phyloP scores from a whole-genome alignment of 2,797 vertebrate species.

The Decapterus maruadsi region DNA sequence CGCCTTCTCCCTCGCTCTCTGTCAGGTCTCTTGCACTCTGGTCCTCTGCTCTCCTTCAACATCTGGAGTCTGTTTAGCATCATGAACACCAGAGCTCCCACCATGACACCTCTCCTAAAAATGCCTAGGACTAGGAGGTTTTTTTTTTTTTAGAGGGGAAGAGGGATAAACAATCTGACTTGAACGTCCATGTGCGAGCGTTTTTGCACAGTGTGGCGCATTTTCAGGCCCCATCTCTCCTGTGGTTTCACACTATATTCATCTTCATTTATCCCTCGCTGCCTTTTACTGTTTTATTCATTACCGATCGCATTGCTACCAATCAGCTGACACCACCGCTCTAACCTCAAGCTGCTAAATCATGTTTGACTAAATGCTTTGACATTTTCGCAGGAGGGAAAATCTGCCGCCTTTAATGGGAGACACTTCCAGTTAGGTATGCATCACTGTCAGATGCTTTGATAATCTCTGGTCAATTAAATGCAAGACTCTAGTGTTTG shows the following conservation, averaged over 20 bases:
- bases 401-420: constrained; percentile 44
- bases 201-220: neutral
- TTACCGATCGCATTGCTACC: constrained; percentile 25
- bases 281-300: constrained; percentile 24
- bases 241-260: constrained; percentile 27
- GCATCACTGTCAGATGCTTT: constrained; percentile 33
- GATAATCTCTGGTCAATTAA: constrained; percentile 44
- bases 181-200: neutral
- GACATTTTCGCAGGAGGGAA: constrained; percentile 34
- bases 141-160: constrained; percentile 19
- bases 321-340: constrained; percentile 18
- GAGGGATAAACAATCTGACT: constrained; percentile 52
- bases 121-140: constrained; percentile 55
- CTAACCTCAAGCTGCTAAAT: constrained; percentile 47
- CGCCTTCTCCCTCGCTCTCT: constrained; percentile 32
- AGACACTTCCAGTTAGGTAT: constrained; percentile 51
- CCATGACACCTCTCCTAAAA: constrained; percentile 75
- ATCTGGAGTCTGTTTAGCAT: constrained; percentile 87
- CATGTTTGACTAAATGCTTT: constrained; percentile 43
- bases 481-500: constrained; percentile 37
- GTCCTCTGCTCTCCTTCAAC: constrained; percentile 77
- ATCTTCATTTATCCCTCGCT: constrained; percentile 40
- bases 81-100: constrained; percentile 66
- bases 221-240: constrained; percentile 1
- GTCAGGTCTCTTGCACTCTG: constrained; percentile 62